Base-by-base conservation (phyloP, 2,888 invertebrate genomes). In the Blastobasis lacticolella region DNA sequence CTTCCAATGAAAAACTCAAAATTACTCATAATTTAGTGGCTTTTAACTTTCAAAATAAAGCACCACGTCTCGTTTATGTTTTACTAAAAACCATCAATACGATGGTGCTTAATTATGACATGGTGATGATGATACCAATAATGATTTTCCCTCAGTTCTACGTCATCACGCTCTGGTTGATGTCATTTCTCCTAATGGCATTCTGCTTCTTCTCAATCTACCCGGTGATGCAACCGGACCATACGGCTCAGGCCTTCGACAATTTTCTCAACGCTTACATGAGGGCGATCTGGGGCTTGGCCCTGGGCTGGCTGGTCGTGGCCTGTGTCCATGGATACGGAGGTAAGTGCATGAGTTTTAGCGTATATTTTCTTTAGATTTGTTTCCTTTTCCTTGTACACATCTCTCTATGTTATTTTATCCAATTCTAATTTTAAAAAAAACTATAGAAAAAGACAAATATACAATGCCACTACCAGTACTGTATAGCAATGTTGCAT, bases 301-400 rank as follows among this genome's bases (percentile, higher is more conserved):
- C 67, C 2, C 58, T 89, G 6, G 75, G 80, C 1, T 88, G 88
- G 88, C 57, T 89, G 2, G 78, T 88, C 38, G 77, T 86, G 48
- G 85, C 86, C 1, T 88, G 89, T 53, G 71, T 70, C 2, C 70
- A 78, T 51, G 88, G 88, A 46, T 83, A 84, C 64, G 89, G 88
- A 73, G 89, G 89, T 88, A 61, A 60, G 55, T 23, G 23, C 23
- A 23, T 3, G 23, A 23, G 23, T 23, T 23, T 23, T 23, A 23
- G 23, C 23, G 23, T 23, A 1, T 23, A 23, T 23, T 23, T 23
- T 23, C 23, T 23, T 2, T 23, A 23, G 2, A 23, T 23, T 23
- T 53, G 37, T 5, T 45, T 37, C 36, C 37, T 6, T 46, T 38
- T 36, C n/a, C 6, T 36, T 36, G 8, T 37, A 7, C 7, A 6